phyloP scores from a whole-genome alignment of 1,140 invertebrate genomes.

The Sarcophaga peregrina region DNA sequence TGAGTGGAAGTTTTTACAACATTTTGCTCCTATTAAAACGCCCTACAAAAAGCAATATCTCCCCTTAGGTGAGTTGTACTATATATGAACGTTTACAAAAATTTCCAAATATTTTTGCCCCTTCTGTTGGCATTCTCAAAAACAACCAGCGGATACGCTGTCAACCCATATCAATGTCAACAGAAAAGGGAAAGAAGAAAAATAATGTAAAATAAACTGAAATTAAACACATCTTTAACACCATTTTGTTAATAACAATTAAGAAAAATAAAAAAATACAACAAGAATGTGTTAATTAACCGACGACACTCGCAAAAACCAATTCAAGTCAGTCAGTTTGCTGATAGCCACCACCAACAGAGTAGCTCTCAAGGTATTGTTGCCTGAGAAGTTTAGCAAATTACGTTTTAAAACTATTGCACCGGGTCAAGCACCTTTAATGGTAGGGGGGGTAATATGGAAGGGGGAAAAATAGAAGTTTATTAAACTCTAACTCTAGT shows the following conservation, averaged over 20 bases:
- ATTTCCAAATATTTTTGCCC: neutral
- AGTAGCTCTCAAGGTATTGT: too few species aligned
- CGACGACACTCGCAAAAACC: neutral
- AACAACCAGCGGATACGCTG: neutral
- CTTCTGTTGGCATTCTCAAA: neutral
- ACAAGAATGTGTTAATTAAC: conserved; percentile 26
- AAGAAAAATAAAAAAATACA: neutral
- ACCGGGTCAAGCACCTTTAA: neutral
- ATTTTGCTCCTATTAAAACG: neutral
- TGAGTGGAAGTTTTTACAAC: neutral
- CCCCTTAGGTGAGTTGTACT: neutral
- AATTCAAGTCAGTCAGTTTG: too few species aligned
- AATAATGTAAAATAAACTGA: neutral
- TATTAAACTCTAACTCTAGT: too few species aligned
- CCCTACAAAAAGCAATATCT: neutral
- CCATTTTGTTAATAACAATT: conserved; percentile 13
- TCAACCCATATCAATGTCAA: conserved; percentile 36
- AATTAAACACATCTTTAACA: conserved; percentile 26
- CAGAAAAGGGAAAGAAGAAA: neutral
- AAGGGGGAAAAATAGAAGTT: too few species aligned
- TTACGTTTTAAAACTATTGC: neutral
- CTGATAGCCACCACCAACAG: too few species aligned
- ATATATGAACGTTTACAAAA: neutral
- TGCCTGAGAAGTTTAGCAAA: neutral
- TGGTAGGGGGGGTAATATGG: too few species aligned